These are phyloP conservation scores for Rhynchophorus ferrugineus DNA, from an alignment of 1,140 invertebrate genomes.

Conservation along the genomic window DNA sequence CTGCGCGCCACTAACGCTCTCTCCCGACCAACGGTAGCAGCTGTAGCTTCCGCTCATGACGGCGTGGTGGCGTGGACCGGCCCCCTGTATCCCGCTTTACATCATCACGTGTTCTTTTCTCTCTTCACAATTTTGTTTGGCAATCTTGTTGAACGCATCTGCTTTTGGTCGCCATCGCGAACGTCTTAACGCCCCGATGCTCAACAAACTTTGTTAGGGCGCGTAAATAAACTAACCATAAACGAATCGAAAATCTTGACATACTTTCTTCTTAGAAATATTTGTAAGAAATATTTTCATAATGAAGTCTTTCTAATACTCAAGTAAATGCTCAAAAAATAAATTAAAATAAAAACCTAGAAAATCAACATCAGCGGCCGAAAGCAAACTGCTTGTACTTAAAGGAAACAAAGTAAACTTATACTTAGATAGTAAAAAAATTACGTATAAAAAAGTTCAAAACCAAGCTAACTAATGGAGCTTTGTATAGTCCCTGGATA, in stretches of 20 bases:
- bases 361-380: too few relatives aligned
- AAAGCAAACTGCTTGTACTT: too few relatives aligned
- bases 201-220: too few relatives aligned
- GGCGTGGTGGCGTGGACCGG: not conserved
- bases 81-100: too few relatives aligned
- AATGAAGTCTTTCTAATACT: not conserved
- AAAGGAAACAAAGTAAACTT: too few relatives aligned
- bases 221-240: too few relatives aligned
- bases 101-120: too few relatives aligned
- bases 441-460: not conserved
- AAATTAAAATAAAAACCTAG: not conserved
- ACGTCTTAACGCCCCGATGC: too few relatives aligned
- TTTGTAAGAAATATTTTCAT: not conserved
- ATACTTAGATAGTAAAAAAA: too few relatives aligned
- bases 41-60: constrained; percentile 5
- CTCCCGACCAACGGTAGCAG: not conserved
- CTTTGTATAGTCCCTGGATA: constrained; percentile 2
- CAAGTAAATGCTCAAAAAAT: constrained; percentile 2
- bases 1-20: constrained; percentile 39
- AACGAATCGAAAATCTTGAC: not conserved
- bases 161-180: too few relatives aligned
- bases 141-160: too few relatives aligned
- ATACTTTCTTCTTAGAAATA: not conserved
- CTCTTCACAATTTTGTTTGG: too few relatives aligned
- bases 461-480: constrained; percentile 1